These are phyloP conservation scores for Sylvicola cinctus DNA, from an alignment of 2,888 invertebrate genomes.

Conservation along the genomic window DNA sequence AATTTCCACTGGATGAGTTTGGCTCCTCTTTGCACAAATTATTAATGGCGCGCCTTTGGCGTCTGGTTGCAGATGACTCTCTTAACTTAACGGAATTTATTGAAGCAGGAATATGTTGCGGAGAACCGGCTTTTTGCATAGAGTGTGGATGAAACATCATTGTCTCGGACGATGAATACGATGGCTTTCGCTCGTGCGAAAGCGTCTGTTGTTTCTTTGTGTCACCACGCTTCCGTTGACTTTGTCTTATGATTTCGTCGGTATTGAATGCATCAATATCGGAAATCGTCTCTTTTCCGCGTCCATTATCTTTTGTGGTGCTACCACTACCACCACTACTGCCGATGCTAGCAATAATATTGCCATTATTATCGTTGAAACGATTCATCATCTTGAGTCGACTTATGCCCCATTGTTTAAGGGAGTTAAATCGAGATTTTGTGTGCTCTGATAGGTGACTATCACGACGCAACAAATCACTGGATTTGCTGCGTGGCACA, in stretches of 20 bases:
- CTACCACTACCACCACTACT: conserved; percentile 7
- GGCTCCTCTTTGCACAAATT: conserved; percentile 49
- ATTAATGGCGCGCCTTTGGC: conserved; percentile 40
- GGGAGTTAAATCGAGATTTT: conserved; percentile 49
- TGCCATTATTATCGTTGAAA: conserved; percentile 25
- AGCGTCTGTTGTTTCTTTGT: conserved; percentile 37
- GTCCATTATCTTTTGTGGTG: conserved; percentile 5
- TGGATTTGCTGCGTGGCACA: conserved; percentile 49
- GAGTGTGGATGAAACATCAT: conserved; percentile 34
- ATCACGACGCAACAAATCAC: conserved; percentile 52
- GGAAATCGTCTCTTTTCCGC: conserved; percentile 19
- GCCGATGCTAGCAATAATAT: conserved; percentile 17
- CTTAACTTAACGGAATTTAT: conserved; percentile 46
- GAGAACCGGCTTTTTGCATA: conserved; percentile 11
- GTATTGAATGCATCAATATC: conserved; percentile 37
- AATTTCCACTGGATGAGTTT: conserved; percentile 82
- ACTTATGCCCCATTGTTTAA: conserved; percentile 71
- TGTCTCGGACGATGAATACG: conserved; percentile 56
- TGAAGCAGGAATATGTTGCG: conserved; percentile 4
- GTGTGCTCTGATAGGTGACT: conserved; percentile 29
- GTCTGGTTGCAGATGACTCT: conserved; percentile 48
- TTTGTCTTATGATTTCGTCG: conserved; percentile 40
- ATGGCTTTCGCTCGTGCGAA: conserved; percentile 58
- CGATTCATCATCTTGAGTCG: conserved; percentile 53
- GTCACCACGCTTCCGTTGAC: conserved; percentile 35